Evolutionary conservation across 2,888 invertebrate genomes (phyloP), one percentile per base, ranked within the genome.

Genomic region (Pseudolycoriella hygida): DNA sequence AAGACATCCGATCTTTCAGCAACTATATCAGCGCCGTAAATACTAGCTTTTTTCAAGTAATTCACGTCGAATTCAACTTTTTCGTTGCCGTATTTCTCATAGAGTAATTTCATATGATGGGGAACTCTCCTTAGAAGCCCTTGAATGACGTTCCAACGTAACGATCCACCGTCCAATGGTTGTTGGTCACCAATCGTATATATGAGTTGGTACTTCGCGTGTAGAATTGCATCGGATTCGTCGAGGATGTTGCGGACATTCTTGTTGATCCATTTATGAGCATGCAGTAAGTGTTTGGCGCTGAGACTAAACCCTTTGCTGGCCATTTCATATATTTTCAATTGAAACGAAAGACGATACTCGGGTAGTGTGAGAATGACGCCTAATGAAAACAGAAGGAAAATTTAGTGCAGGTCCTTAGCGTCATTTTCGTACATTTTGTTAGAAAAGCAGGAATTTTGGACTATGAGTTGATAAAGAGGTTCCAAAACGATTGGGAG

Each of bases 151-250:
- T 4, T 8, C 37, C 37, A 37, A 8, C 37, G 37, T 4, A 8
- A 15, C 11, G n/a, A 12, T 3, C 38, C 43, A n/a, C 43, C 43
- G 17, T 43, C 43, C 1, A 20, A 20, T 10, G 6, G 19, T 2
- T 20, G 20, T 15, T 43, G 43, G 20, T n/a, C 15, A 14, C 43
- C 43, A 2, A 43, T 3, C 11, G 43, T 43, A n/a, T 43, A 43
- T 10, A 43, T 43, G 1, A 43, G n/a, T 8, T 43, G 43, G 20
- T 43, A 43, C 6, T 43, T 43, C 15, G 43, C 37, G 2, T 43
- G 37, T 2, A 43, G 15, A 20, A 43, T 43, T 2, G 34, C 43
- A 20, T 43, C 43, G 2, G 43, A 43, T 20, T 43, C 43, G 14
- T 43, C 43, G 14, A 43, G 8, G 34, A 43, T 38, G 15, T 14